A percentile compares a stretch with the other conserved stretches of the same genome.
Evolutionary conservation across 2,888 invertebrate species (phyloP).

Genomic region (Coronaproctus castanopsis): DNA sequence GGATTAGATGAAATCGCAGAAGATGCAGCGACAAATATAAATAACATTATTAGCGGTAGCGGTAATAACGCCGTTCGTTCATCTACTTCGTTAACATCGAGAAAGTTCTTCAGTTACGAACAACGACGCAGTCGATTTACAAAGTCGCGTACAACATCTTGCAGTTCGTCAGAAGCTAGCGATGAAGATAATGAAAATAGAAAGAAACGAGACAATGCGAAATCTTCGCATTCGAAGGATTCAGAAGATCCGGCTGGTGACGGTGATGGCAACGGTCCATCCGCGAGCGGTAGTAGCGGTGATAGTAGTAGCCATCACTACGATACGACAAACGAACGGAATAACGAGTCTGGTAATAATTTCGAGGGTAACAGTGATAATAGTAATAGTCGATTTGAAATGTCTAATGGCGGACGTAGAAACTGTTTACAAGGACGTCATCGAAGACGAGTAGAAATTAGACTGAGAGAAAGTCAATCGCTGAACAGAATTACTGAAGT

Average conservation of each 20-base stretch:
- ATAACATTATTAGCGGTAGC: too few species aligned
- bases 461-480: conserved; percentile 60
- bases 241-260: conserved; percentile 48
- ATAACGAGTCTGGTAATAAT: conserved; percentile 21
- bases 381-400: conserved; percentile 24
- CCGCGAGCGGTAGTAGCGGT: conserved; percentile 17
- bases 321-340: background rate
- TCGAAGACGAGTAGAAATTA: conserved; percentile 38
- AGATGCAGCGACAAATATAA: conserved; percentile 37
- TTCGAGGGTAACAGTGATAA: conserved; percentile 22
- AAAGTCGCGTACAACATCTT: conserved; percentile 61
- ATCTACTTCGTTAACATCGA: conserved; percentile 7
- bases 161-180: conserved; percentile 84
- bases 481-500: conserved; percentile 69
- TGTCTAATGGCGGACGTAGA: conserved; percentile 21
- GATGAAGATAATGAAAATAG: conserved; percentile 55
- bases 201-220: conserved; percentile 57
- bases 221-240: conserved; percentile 44
- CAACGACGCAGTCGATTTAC: conserved; percentile 46
- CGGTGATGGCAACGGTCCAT: conserved; percentile 20
- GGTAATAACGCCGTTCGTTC: conserved; percentile 2
- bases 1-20: conserved; percentile 40
- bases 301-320: conserved; percentile 2
- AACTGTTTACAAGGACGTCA: conserved; percentile 29
- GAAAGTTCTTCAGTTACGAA: conserved; percentile 26